Evolutionary conservation across 2,797 vertebrate species (phyloP).

Genomic region (Chrosomus eos): DNA sequence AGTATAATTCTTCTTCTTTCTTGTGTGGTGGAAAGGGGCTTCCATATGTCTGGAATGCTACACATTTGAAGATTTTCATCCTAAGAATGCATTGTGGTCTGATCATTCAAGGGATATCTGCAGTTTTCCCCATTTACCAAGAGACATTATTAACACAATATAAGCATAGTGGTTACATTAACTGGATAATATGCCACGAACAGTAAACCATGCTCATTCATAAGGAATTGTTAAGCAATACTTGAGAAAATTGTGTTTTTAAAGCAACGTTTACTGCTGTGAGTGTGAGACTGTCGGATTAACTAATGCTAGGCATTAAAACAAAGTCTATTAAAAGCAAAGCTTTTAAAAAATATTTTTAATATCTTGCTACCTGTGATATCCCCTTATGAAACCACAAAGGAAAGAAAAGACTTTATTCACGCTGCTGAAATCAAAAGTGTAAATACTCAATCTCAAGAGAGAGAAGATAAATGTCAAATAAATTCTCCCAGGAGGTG

Average conservation of each 20-base stretch:
- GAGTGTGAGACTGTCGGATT: background rate
- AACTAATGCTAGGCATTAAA: background rate
- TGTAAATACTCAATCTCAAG: background rate
- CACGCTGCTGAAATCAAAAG: background rate
- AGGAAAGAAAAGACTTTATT: constrained; percentile 12
- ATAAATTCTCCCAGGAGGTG: background rate
- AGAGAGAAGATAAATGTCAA: constrained; percentile 2
- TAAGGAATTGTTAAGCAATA: background rate
- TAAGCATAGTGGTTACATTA: constrained; percentile 9
- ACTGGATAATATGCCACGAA: background rate
- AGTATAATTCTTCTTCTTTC: background rate
- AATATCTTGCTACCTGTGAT: constrained; percentile 24
- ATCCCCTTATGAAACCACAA: constrained; percentile 32
- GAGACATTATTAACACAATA: background rate
- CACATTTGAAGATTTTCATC: background rate
- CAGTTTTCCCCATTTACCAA: background rate
- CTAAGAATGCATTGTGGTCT: background rate
- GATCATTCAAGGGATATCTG: background rate
- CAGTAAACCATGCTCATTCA: background rate
- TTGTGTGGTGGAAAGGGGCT: background rate
- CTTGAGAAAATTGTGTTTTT: background rate
- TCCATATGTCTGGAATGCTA: background rate
- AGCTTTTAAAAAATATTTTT: background rate
- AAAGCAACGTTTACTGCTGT: background rate
- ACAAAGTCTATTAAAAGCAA: background rate